A percentile compares a stretch with the other conserved stretches of the same genome.
Evolutionary conservation across 2,888 invertebrate genomes (phyloP).

Genomic region (Leptinotarsa rubiginosa): DNA sequence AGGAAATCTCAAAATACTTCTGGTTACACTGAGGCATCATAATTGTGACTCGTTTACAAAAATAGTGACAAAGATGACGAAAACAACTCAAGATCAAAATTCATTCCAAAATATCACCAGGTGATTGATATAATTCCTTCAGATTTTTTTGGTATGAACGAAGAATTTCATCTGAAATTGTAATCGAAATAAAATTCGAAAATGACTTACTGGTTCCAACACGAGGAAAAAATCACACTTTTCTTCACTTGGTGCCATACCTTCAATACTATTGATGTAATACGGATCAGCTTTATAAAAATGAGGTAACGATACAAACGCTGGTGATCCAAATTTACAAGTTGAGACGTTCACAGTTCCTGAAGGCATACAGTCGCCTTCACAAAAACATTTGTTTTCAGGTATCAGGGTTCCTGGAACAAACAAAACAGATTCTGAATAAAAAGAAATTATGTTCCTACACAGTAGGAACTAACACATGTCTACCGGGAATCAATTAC

Average conservation of each 20-base stretch:
- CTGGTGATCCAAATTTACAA: slow-evolving; percentile 84
- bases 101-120: too few species aligned
- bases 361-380: slow-evolving; percentile 77
- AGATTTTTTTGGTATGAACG: too few species aligned
- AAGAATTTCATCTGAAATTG: too few species aligned
- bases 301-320: slow-evolving; percentile 87
- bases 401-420: slow-evolving; percentile 71
- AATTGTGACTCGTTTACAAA: too few species aligned
- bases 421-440: neutral
- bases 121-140: too few species aligned
- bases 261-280: slow-evolving; percentile 74
- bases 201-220: slow-evolving; percentile 75
- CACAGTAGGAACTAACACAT: too few species aligned
- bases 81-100: too few species aligned
- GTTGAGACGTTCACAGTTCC: slow-evolving; percentile 83
- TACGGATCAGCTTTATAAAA: slow-evolving; percentile 81
- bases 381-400: slow-evolving; percentile 79
- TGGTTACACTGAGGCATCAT: too few species aligned
- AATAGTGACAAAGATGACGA: too few species aligned
- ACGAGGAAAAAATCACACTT: slow-evolving; percentile 82
- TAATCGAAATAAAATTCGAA: neutral
- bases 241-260: slow-evolving; percentile 76
- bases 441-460: too few species aligned
- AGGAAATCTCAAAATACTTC: too few species aligned
- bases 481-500: too few species aligned